Percentiles rank a stretch among this genome's conserved stretches.
phyloP scores from a whole-genome alignment of 2,888 invertebrate genomes.

The Trachelus troglodyta region DNA sequence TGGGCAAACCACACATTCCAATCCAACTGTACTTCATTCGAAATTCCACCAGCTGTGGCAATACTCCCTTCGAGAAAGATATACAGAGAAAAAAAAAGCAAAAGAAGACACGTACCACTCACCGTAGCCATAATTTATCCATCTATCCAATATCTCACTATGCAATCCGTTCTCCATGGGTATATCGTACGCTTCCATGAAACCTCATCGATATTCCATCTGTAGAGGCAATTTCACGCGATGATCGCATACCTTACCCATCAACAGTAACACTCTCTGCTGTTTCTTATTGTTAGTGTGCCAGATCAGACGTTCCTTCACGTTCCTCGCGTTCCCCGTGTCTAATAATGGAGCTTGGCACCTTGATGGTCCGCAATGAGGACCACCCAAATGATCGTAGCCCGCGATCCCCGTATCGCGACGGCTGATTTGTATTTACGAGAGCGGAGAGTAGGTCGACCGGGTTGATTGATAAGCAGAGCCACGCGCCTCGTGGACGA shows the following conservation, averaged over 20 bases:
- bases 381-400: slow-evolving; percentile 52
- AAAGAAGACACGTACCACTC: background rate
- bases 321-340: slow-evolving; percentile 38
- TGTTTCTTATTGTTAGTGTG: slow-evolving; percentile 13
- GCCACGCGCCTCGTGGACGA: slow-evolving; percentile 53
- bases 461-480: slow-evolving; percentile 58
- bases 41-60: background rate
- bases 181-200: slow-evolving; percentile 1
- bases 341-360: slow-evolving; percentile 60
- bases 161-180: background rate
- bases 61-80: background rate
- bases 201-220: slow-evolving; percentile 20
- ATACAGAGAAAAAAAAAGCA: background rate
- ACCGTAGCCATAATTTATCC: background rate
- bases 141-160: background rate
- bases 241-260: slow-evolving; percentile 15
- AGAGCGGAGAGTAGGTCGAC: slow-evolving; percentile 39
- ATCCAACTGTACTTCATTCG: background rate
- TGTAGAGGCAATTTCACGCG: slow-evolving; percentile 29
- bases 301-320: slow-evolving; percentile 36
- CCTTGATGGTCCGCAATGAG: slow-evolving; percentile 36
- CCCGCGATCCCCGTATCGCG: slow-evolving; percentile 22
- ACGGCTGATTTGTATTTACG: slow-evolving; percentile 45
- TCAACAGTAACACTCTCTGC: background rate
- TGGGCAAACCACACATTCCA: background rate